A percentile compares a stretch with the other conserved stretches of the same genome.
Evolutionary conservation across 1,140 invertebrate species (phyloP).

Genomic region (Anastrepha obliqua): DNA sequence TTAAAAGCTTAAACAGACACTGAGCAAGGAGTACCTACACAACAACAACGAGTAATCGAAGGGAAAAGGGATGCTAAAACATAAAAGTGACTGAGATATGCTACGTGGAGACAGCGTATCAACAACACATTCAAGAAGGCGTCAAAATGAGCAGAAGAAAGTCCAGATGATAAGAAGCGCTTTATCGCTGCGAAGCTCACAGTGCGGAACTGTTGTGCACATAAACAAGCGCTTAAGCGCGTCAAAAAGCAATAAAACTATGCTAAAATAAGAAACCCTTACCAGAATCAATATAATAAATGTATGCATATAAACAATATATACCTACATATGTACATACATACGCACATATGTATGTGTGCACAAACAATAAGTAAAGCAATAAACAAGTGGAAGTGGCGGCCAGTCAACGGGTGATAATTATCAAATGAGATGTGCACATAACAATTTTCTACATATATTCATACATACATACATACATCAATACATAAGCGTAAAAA

Average conservation of each 20-base stretch:
- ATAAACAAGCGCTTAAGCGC: background rate
- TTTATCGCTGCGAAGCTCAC: background rate
- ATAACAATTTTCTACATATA: background rate
- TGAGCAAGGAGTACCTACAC: no score
- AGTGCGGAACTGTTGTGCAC: slow-evolving; percentile 36
- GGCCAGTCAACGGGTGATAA: background rate
- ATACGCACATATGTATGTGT: background rate
- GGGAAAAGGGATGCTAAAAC: no score
- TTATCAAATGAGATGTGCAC: background rate
- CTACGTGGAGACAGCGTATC: background rate
- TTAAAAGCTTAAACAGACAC: no score
- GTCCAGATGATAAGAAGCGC: background rate
- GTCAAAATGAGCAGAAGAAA: background rate
- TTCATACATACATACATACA: background rate
- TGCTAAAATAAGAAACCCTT: background rate
- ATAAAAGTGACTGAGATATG: background rate
- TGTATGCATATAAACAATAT: background rate
- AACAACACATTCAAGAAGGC: background rate
- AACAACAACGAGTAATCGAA: no score
- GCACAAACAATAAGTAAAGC: background rate
- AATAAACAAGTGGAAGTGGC: background rate
- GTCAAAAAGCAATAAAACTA: background rate
- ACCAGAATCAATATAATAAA: background rate
- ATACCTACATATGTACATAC: background rate
- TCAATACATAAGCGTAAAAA: background rate